Percentiles rank a stretch among this genome's conserved stretches.
Conservation (phyloP, 2,113 vertebrate species). For the Spea multiplicata region DNA sequence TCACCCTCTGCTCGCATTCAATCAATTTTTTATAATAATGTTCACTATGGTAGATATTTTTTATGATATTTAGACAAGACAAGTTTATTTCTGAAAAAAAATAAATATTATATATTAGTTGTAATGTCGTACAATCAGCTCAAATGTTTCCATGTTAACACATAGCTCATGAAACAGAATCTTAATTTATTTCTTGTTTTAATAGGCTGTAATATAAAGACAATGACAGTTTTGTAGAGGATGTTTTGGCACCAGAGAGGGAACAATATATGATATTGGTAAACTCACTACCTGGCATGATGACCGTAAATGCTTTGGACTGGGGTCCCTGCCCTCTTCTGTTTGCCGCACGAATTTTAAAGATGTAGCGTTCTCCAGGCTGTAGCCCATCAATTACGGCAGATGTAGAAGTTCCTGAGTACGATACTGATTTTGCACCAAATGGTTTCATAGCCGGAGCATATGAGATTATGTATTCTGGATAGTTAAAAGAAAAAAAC, state of each 20-base stretch:
- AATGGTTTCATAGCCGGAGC: constrained; percentile 96
- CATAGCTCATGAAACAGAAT: too few relatives aligned
- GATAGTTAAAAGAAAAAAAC: constrained; percentile 55
- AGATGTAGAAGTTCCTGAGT: constrained; percentile 78
- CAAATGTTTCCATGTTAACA: too few relatives aligned
- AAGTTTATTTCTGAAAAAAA: too few relatives aligned
- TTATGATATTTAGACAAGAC: too few relatives aligned
- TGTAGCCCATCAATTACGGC: constrained; percentile 86
- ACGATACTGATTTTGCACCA: constrained; percentile 88
- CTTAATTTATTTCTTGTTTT: not conserved
- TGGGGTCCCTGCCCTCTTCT: constrained; percentile 89
- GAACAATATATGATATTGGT: constrained; percentile 6
- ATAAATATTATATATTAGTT: too few relatives aligned
- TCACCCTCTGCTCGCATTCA: too few relatives aligned
- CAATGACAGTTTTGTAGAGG: not conserved
- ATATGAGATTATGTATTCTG: constrained; percentile 97
- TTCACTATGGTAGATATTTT: too few relatives aligned
- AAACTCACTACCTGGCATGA: constrained; percentile 83
- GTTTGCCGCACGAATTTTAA: constrained; percentile 94
- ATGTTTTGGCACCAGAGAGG: constrained; percentile 9
- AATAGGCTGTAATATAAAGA: not conserved
- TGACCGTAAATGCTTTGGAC: constrained; percentile 87
- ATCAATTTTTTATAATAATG: too few relatives aligned
- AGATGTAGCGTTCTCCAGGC: constrained; percentile 93
- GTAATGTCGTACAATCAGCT: too few relatives aligned